These are phyloP conservation scores for Heliothis subflexa DNA, from an alignment of 1,140 invertebrate species.

Conservation along the genomic window DNA sequence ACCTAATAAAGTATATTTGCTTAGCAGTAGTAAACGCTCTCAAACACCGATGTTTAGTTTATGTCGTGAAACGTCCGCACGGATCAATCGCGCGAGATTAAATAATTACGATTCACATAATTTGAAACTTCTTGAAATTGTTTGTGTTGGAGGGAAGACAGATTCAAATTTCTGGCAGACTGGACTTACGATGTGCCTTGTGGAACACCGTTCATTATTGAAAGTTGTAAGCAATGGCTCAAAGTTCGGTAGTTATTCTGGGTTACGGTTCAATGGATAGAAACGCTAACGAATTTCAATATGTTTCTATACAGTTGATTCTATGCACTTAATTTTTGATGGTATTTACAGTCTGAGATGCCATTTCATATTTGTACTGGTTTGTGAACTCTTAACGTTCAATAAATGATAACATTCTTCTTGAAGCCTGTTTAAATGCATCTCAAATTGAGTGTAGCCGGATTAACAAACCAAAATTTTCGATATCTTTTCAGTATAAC, in stretches of 20 bases:
- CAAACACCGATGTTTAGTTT: slow-evolving; percentile 32
- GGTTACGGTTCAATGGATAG: not conserved
- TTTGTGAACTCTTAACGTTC: not conserved
- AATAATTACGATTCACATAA: not conserved
- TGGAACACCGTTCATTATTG: slow-evolving; percentile 19
- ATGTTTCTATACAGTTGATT: not conserved
- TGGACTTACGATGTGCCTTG: slow-evolving; percentile 20
- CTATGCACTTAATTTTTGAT: not conserved
- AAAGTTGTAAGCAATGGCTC: not conserved
- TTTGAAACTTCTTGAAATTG: slow-evolving; percentile 16
- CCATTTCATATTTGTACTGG: not conserved
- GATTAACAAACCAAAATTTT: slow-evolving; percentile 29
- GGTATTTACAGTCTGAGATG: not conserved
- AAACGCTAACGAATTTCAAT: slow-evolving; percentile 15
- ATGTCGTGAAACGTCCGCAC: slow-evolving; percentile 8
- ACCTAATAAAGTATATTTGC: slow-evolving; percentile 15
- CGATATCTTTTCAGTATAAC: slow-evolving; percentile 41
- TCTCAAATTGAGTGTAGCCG: slow-evolving; percentile 14
- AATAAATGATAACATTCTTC: not conserved
- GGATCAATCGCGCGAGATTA: slow-evolving; percentile 1
- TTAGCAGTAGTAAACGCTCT: slow-evolving; percentile 9
- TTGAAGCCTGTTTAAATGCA: not conserved
- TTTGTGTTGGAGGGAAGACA: not conserved
- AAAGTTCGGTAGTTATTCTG: not conserved
- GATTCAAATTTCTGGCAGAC: not conserved